These are phyloP conservation scores for Palloptera scutellata DNA, from an alignment of 2,888 invertebrate species.

Conservation along the genomic window DNA sequence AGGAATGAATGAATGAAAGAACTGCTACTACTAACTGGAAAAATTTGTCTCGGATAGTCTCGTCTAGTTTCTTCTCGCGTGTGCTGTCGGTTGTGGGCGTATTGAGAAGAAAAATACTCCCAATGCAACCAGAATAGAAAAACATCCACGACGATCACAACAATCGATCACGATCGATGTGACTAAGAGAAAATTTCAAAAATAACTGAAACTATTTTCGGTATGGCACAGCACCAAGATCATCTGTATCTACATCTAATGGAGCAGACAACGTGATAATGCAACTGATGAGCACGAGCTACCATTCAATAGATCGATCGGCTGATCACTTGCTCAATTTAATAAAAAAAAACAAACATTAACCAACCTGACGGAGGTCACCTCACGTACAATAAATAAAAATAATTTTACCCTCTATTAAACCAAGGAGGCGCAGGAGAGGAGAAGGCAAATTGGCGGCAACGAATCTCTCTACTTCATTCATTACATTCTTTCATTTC, in stretches of 20 bases:
- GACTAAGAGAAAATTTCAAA: constrained; percentile 38
- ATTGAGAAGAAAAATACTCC: no score
- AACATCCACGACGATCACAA: constrained; percentile 36
- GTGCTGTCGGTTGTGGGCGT: no score
- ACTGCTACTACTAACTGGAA: no score
- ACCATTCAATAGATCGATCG: constrained; percentile 14
- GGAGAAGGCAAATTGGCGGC: background rate
- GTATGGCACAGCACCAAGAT: constrained; percentile 58
- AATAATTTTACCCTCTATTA: background rate
- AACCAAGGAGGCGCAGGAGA: background rate
- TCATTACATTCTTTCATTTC: background rate
- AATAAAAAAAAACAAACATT: background rate
- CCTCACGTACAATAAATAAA: background rate
- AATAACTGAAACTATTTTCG: constrained; percentile 57
- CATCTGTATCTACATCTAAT: constrained; percentile 20
- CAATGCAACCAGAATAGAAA: background rate
- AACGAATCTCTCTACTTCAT: background rate
- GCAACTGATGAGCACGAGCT: constrained; percentile 15
- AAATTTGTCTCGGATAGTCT: no score
- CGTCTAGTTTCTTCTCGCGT: no score
- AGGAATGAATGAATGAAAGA: no score
- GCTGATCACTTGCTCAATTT: constrained; percentile 10
- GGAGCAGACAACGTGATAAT: constrained; percentile 8
- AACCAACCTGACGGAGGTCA: background rate
- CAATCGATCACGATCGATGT: constrained; percentile 28